phyloP scores from a whole-genome alignment of 2,888 invertebrate species.

The Xylocampa areola region DNA sequence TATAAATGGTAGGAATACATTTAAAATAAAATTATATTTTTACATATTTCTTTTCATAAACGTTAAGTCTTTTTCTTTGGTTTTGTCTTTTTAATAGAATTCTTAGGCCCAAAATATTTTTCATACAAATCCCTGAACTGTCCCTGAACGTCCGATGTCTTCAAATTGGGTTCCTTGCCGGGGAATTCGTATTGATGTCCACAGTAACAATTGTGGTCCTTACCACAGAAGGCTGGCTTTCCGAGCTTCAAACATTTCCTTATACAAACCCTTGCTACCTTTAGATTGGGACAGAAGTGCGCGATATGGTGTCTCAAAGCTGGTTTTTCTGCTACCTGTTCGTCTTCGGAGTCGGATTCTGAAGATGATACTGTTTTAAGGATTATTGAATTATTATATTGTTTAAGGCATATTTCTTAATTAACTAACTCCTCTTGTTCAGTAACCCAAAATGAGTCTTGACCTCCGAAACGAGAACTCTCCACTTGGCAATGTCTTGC shows the following conservation, averaged over 20 bases:
- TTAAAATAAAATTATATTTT: no score
- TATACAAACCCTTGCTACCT: conserved; percentile 76
- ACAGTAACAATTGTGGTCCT: conserved; percentile 82
- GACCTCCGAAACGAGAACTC: no score
- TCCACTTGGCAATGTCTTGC: no score
- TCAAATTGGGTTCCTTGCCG: conserved; percentile 32
- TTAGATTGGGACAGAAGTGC: conserved; percentile 80
- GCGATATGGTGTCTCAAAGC: conserved; percentile 80
- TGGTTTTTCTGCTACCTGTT: conserved; percentile 42
- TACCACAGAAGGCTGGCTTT: conserved; percentile 83
- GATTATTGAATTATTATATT: background rate
- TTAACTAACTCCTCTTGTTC: no score
- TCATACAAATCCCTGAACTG: conserved; percentile 75
- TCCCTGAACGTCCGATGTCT: conserved; percentile 54
- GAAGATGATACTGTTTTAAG: conserved; percentile 3
- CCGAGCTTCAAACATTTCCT: conserved; percentile 71
- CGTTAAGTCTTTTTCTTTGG: no score
- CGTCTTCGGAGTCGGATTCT: background rate
- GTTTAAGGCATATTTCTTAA: no score
- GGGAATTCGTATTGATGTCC: conserved; percentile 70
- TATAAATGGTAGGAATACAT: no score
- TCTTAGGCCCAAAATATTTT: conserved; percentile 75
- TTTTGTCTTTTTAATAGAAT: background rate
- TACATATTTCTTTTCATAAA: no score
- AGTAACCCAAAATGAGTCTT: no score